Percentiles rank a stretch among this genome's conserved stretches.
Conservation (phyloP, 2,113 vertebrate genomes). For the Spea bombifrons region DNA sequence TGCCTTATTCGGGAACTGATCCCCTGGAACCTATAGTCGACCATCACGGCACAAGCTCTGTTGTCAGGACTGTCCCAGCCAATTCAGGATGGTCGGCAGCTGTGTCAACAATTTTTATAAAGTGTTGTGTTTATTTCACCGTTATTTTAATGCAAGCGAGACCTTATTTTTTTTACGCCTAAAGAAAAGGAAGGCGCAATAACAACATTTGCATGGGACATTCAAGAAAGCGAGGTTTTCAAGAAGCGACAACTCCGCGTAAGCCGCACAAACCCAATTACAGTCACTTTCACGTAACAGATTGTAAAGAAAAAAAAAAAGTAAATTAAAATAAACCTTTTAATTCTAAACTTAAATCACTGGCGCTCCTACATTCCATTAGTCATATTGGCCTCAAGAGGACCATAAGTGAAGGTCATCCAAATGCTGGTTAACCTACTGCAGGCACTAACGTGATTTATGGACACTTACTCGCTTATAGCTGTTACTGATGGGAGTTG, state of each 20-base stretch:
- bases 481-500: background rate
- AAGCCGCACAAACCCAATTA: background rate
- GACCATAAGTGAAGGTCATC: background rate
- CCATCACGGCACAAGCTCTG: too few relatives aligned
- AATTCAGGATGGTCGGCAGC: too few relatives aligned
- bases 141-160: background rate
- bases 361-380: background rate
- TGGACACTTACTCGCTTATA: background rate
- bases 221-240: background rate
- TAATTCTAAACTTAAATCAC: background rate
- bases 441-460: background rate
- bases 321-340: slow-evolving; percentile 13
- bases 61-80: too few relatives aligned
- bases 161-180: background rate
- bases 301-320: slow-evolving; percentile 7
- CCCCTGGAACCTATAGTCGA: too few relatives aligned
- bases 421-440: slow-evolving; percentile 17
- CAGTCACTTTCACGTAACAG: slow-evolving; percentile 10
- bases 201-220: background rate
- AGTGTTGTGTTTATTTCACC: too few relatives aligned
- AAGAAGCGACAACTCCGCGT: background rate
- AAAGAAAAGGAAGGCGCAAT: background rate
- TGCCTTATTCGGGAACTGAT: too few relatives aligned
- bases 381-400: slow-evolving; percentile 10
- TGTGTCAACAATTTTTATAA: too few relatives aligned